These are phyloP conservation scores for Dysmachus trigonus DNA, from an alignment of 2,888 invertebrate species.

Conservation along the genomic window DNA sequence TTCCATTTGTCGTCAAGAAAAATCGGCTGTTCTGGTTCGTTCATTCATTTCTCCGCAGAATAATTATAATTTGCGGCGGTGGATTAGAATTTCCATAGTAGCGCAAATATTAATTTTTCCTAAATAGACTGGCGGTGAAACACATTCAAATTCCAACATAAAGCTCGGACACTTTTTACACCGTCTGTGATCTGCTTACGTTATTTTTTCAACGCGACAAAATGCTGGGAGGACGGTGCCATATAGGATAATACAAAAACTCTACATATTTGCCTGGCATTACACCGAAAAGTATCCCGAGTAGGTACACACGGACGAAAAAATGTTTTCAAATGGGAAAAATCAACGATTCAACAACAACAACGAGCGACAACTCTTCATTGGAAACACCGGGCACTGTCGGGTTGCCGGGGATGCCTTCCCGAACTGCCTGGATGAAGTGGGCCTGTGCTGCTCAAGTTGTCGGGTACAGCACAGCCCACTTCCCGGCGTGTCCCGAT, in stretches of 20 bases:
- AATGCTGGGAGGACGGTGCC: background rate
- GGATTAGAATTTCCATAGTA: background rate
- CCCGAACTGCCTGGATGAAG: background rate
- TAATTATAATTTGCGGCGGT: background rate
- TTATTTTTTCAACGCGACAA: background rate
- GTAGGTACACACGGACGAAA: background rate
- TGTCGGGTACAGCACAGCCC: background rate
- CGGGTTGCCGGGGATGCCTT: background rate
- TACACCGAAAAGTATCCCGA: background rate
- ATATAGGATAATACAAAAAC: background rate
- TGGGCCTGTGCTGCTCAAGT: background rate
- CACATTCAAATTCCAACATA: background rate
- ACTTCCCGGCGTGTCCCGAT: background rate
- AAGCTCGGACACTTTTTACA: background rate
- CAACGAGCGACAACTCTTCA: conserved; percentile 2
- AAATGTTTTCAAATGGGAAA: conserved; percentile 28
- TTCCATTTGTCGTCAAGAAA: background rate
- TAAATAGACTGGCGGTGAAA: background rate
- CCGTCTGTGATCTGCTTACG: background rate
- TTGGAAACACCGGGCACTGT: background rate
- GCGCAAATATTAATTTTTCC: background rate
- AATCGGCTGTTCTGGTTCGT: background rate
- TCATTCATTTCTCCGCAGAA: background rate
- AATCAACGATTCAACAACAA: conserved; percentile 34
- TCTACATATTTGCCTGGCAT: conserved; percentile 6